These are phyloP conservation scores for Esox lucius DNA, from an alignment of 2,797 vertebrate genomes.

Conservation along the genomic window DNA sequence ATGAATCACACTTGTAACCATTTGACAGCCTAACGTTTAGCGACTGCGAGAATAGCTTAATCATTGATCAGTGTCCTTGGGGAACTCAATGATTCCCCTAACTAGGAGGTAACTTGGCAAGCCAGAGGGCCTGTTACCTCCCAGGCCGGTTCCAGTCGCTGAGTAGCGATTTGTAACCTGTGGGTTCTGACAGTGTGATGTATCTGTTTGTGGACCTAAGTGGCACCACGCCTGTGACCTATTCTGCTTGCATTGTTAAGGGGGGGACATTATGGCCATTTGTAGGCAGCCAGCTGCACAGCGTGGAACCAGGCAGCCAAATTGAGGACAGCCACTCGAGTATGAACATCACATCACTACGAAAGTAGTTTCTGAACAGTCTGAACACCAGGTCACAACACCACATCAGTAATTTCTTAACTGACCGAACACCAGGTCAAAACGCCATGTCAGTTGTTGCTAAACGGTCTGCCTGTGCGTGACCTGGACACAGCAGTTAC, in stretches of 20 bases:
- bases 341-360: no score
- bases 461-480: constrained; percentile 14
- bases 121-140: not conserved
- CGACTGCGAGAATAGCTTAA: no score
- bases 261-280: constrained; percentile 39
- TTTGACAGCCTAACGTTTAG: no score
- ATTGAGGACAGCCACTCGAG: not conserved
- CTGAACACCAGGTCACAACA: no score
- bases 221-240: constrained; percentile 59
- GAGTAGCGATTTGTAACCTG: not conserved
- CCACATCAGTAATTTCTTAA: no score
- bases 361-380: no score
- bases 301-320: not conserved
- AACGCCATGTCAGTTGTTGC: no score
- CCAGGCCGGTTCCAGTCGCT: not conserved
- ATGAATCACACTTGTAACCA: no score
- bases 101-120: not conserved
- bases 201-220: constrained; percentile 66
- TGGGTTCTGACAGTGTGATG: constrained; percentile 61
- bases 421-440: no score
- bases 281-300: not conserved
- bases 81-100: not conserved
- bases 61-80: constrained; percentile 3
- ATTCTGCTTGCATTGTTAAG: constrained; percentile 59
- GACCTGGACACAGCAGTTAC: constrained; percentile 22